phyloP scores from a whole-genome alignment of 2,113 vertebrate genomes.

The Microcebus ravelobensis region DNA sequence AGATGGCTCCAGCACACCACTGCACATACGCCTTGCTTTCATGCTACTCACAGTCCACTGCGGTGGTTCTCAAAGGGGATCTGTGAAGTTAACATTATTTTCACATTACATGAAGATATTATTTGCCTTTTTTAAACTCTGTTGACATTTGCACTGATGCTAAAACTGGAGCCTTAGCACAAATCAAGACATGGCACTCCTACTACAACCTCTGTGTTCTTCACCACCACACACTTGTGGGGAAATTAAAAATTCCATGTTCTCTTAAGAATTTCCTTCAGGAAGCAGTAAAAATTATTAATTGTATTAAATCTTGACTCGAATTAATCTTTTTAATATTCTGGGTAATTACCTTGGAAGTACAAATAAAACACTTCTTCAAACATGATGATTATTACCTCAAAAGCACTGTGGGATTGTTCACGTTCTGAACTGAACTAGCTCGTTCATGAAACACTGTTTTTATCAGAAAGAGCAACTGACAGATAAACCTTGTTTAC shows the following conservation, averaged over 20 bases:
- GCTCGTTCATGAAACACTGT: not conserved
- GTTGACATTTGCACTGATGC: not conserved
- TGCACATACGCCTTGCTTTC: not conserved
- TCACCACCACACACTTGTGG: not conserved
- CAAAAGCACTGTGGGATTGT: not conserved
- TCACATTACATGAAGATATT: not conserved
- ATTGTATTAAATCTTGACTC: not conserved
- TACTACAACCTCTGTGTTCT: not conserved
- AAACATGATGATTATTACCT: not conserved
- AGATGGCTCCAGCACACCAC: not conserved
- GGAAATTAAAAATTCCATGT: not conserved
- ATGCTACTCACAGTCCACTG: rapidly evolving
- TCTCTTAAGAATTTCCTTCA: not conserved
- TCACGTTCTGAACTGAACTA: not conserved
- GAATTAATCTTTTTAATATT: not conserved
- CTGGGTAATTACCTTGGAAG: not conserved
- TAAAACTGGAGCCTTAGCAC: not conserved
- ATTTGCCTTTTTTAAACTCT: not conserved
- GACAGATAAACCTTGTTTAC: not conserved
- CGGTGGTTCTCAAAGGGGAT: not conserved
- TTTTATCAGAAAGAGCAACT: not conserved
- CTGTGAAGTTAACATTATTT: not conserved
- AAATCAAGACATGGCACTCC: not conserved
- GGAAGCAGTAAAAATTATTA: not conserved
- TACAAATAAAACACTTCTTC: not conserved